Percentiles rank a stretch among this genome's conserved stretches.
Conservation (phyloP, 2,888 invertebrate genomes). For the Lamellibrachia satsuma region DNA sequence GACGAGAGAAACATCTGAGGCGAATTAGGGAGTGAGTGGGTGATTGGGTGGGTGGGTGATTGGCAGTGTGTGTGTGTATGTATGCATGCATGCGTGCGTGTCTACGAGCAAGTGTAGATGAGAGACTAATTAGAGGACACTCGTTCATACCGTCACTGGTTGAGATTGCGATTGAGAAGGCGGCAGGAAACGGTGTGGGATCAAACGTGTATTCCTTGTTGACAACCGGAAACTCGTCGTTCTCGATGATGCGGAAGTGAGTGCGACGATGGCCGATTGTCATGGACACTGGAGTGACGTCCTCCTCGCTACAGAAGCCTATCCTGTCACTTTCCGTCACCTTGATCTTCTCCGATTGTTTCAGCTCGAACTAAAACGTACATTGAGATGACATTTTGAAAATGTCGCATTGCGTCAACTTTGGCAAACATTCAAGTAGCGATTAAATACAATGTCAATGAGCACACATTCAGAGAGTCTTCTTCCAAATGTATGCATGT, state of each 20-base stretch:
- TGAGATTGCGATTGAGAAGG: neutral
- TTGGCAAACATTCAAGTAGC: no score
- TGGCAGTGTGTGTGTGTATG: no score
- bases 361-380: neutral
- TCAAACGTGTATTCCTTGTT: neutral
- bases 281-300: constrained; percentile 4
- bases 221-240: neutral
- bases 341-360: neutral
- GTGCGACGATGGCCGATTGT: neutral
- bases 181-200: neutral
- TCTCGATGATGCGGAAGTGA: neutral
- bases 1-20: no score
- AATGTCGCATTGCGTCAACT: neutral
- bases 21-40: no score
- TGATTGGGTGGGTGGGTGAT: no score
- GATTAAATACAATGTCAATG: no score
- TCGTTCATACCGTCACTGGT: neutral
- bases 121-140: no score
- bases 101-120: no score
- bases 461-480: no score
- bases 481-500: no score
- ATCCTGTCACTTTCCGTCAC: neutral
- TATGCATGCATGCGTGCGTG: no score
- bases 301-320: constrained; percentile 10
- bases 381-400: neutral